Evolutionary conservation across 2,888 invertebrate genomes (phyloP).

Genomic region (Parapristionchus giblindavisi): DNA sequence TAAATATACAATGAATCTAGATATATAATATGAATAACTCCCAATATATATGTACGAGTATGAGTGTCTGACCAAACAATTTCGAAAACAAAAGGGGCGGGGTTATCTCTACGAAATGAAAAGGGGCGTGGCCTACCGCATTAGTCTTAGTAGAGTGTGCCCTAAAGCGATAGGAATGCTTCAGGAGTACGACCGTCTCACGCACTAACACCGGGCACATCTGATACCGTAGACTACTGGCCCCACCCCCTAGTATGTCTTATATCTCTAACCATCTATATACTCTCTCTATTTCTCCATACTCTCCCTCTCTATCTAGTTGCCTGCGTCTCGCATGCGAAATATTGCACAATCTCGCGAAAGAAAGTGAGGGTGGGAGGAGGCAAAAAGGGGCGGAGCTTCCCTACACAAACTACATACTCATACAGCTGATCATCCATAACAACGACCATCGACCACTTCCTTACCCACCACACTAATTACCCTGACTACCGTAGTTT

Average conservation of each 20-base stretch:
- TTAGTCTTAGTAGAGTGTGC: too few relatives aligned
- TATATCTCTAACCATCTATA: too few relatives aligned
- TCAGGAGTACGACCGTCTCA: too few relatives aligned
- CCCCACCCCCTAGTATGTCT: too few relatives aligned
- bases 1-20: too few relatives aligned
- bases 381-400: neutral
- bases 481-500: neutral
- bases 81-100: too few relatives aligned
- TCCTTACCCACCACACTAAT: neutral
- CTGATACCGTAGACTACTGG: neutral
- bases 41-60: too few relatives aligned
- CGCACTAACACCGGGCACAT: constrained; percentile 6
- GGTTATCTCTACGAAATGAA: too few relatives aligned
- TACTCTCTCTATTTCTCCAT: neutral
- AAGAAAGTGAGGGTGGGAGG: neutral
- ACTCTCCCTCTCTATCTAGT: constrained; percentile 5
- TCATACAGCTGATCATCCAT: neutral
- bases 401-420: neutral
- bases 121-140: too few relatives aligned
- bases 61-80: too few relatives aligned
- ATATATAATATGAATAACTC: too few relatives aligned
- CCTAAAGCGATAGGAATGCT: too few relatives aligned
- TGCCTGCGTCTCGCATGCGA: constrained; percentile 26
- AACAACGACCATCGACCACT: neutral
- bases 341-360: constrained; percentile 32